Base-by-base conservation (phyloP, 2,113 vertebrate genomes). In the Platysteira castanea region DNA sequence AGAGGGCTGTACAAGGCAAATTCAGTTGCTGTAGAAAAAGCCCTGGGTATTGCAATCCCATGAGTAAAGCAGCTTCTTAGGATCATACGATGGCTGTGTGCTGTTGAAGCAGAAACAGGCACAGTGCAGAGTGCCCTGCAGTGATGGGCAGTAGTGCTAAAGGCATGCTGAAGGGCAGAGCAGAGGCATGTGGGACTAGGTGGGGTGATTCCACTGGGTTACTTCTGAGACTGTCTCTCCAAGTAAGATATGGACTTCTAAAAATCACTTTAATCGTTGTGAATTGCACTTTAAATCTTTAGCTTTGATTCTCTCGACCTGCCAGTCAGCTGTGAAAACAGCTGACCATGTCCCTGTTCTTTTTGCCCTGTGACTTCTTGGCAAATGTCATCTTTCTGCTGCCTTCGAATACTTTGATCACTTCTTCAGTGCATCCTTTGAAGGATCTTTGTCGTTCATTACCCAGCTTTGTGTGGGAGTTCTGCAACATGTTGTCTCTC, bases 401-500 rank as follows among this genome's bases (percentile, higher is more conserved):
- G 33, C 16, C 53, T 79, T 90, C 10, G 9, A 20, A 39, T 85
- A 83, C 41, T 88, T 76, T 39, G 59, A 77, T 86, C 63, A 31
- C 42, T 90, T 93, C 15, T 71, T 92, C 39, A 74, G 54, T 35
- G 22, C 28, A 67, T 93, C 35, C 24, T 52, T 67, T 84, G 63
- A 20, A 90, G 53, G 18, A 85, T 85, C 78, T 87, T 94, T 94
- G 78, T 88, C 75, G 67, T 90, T 94, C 75, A 80, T 50, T 64
- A 70, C 46, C 30, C 33, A 35, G 30, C 39, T 92, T 94, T 73
- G 39, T 70, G 90, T 77, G 60, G 92, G 96, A 89, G 86, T 77
- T 92, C 42, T 90, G 73, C 69, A 92, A 74, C 3, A 22, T 87
- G 86, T 70, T 87, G 86, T 96, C 86, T 95, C 83, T 95, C 94